A percentile compares a stretch with the other conserved stretches of the same genome.
phyloP scores from a whole-genome alignment of 2,113 vertebrate genomes.

The Pangasianodon gigas region DNA sequence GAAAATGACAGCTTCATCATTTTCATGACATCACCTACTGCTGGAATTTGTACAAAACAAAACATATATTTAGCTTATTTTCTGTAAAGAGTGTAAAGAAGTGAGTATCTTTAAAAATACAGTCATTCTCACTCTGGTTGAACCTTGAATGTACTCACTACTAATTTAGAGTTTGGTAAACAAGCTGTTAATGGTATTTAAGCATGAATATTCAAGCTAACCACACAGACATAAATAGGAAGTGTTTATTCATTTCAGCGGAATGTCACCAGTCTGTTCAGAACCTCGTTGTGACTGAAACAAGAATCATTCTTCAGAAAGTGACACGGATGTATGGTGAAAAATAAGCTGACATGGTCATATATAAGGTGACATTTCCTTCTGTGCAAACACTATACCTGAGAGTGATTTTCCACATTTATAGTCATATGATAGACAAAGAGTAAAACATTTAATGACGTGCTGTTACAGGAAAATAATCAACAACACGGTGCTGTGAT shows the following conservation, averaged over 20 bases:
- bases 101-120: background rate
- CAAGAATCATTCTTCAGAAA: background rate
- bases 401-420: background rate
- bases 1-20: background rate
- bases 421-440: background rate
- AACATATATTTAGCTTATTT: background rate
- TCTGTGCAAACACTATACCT: background rate
- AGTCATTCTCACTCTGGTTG: background rate
- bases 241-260: slow-evolving; percentile 37
- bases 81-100: background rate
- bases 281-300: background rate
- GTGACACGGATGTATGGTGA: background rate
- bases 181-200: background rate
- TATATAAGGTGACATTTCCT: background rate
- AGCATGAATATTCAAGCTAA: slow-evolving; percentile 16
- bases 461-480: background rate
- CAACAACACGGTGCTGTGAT: background rate
- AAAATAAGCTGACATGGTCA: background rate
- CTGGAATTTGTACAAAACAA: background rate
- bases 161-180: background rate
- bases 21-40: background rate
- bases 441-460: too few species aligned
- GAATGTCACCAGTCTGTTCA: slow-evolving; percentile 1
- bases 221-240: slow-evolving; percentile 26
- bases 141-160: background rate